Evolutionary conservation across 2,113 vertebrate genomes (phyloP), one percentile per base, ranked within the genome.

Genomic region (Podarcis muralis): DNA sequence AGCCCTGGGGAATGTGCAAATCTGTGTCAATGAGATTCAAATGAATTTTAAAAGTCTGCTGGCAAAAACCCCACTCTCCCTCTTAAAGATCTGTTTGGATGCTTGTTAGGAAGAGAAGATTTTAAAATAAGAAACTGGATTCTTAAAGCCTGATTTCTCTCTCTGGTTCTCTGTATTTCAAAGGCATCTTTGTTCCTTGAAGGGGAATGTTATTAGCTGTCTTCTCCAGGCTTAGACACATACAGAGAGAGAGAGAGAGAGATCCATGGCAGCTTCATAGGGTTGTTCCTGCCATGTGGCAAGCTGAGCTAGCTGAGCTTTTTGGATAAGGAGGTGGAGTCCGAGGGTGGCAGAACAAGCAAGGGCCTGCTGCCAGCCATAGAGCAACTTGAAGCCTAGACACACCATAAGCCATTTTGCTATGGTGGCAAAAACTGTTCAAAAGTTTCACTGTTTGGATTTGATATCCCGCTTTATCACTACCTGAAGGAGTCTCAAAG

Each of bases 171-270:
- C 80, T 4, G 0, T 0, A 0, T 78, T 92, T 95, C 86, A 92
- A 94, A 94, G 83, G n/a, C 89, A 91, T 82, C 75, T 92, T 93
- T 92, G 94, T 91, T 86, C 43, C 30, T 68, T 7, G 0, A 77
- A 11, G 81, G 0, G 32, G 81, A 89, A 74, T 40, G 59, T 40
- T 83, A 32, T 1, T 12, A 84, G 57, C 80, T 2, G 25, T 74
- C 93, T 92, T 88, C 77, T 91, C 72, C 72, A 68, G 82, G 86
- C 93, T 79, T 1, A 18, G 0, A 72, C 83, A 90, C 81, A 43
- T 6, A 43, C 43, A 43, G 43, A 48, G 43, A 43, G 43, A 48
- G 43, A 48, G 48, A 53, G 48, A 53, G 80, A 90, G 87, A 88
- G 82, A 80, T 30, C 71, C 3, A 85, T 88, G 90, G 85, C 86